Conservation (phyloP, 2,797 vertebrate genomes). For the Octomys mimax region DNA sequence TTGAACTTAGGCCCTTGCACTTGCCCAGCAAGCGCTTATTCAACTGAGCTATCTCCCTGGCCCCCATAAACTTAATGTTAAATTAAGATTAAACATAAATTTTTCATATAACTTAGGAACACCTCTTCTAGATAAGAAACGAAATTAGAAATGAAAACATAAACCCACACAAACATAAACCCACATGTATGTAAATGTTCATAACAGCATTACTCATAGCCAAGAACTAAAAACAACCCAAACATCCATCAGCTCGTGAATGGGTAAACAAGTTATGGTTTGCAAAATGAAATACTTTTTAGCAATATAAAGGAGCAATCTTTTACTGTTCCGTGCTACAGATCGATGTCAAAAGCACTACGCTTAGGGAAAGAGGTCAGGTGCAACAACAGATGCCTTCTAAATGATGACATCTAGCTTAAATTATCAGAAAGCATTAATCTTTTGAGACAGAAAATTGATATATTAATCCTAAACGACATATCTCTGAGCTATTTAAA, state of each 20-base stretch:
- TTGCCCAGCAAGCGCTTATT: no score
- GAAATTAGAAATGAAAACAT: conserved; percentile 64
- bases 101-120: conserved; percentile 51
- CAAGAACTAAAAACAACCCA: conserved; percentile 37
- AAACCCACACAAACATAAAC: conserved; percentile 22
- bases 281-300: conserved; percentile 26
- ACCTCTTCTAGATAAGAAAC: conserved; percentile 43
- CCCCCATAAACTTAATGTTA: conserved; percentile 12
- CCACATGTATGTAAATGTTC: conserved; percentile 4
- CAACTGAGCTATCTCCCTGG: no score
- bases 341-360: neutral
- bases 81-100: conserved; percentile 7
- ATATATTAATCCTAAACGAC: neutral
- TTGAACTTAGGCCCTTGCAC: no score
- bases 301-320: conserved; percentile 36
- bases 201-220: neutral
- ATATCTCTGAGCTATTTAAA: neutral
- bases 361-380: neutral
- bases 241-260: conserved; percentile 31
- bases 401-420: neutral
- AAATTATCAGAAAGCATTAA: conserved; percentile 6
- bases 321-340: neutral
- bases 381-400: neutral
- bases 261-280: conserved; percentile 21
- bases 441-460: neutral